Percentiles rank a stretch among this genome's conserved stretches.
These are phyloP conservation scores for Kobus ellipsiprymnus DNA, from an alignment of 2,113 vertebrate species.

Conservation along the genomic window DNA sequence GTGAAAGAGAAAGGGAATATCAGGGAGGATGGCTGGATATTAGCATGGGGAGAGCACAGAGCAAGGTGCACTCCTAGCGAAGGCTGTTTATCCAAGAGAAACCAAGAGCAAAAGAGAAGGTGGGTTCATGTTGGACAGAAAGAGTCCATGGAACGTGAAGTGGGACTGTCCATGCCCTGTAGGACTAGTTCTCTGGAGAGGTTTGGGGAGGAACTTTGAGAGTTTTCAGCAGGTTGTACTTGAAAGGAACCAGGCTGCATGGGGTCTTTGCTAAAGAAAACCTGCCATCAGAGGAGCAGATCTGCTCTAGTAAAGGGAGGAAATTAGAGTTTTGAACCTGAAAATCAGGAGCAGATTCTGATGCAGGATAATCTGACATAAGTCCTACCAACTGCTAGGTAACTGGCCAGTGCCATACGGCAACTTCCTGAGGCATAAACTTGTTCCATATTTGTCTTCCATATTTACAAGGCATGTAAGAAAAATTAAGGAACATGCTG, in stretches of 20 bases:
- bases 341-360: not conserved
- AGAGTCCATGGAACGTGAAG: not conserved
- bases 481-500: not conserved
- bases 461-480: not conserved
- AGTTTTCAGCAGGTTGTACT: not conserved
- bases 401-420: not conserved
- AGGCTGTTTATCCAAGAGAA: not conserved
- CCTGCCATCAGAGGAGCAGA: not conserved
- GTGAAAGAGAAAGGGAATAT: not conserved
- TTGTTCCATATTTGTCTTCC: not conserved
- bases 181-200: not conserved
- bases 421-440: not conserved
- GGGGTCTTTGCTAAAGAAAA: not conserved
- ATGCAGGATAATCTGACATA: not conserved
- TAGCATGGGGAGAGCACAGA: fast-evolving
- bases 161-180: not conserved
- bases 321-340: not conserved
- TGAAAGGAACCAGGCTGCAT: not conserved
- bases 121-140: not conserved
- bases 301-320: not conserved
- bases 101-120: not conserved
- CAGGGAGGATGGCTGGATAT: no score
- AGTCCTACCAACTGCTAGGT: not conserved
- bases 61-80: fast-evolving
- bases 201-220: not conserved